A percentile compares a stretch with the other conserved stretches of the same genome.
phyloP scores from a whole-genome alignment of 2,888 invertebrate genomes.

The Serripes groenlandicus region DNA sequence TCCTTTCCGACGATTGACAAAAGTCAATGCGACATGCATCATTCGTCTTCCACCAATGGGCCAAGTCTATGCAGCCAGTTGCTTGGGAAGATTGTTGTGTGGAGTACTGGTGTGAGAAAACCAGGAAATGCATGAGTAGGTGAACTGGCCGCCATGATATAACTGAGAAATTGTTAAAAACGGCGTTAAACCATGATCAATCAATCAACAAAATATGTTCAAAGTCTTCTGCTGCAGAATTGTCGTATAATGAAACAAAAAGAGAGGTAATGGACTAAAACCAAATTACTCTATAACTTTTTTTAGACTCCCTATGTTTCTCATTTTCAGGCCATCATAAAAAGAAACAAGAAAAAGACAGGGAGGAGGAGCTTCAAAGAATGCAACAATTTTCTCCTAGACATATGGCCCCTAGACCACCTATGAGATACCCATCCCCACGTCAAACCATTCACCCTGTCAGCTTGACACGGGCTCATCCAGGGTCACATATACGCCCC shows the following conservation, averaged over 20 bases:
- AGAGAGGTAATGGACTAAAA: too few relatives aligned
- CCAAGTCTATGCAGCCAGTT: too few relatives aligned
- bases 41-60: too few relatives aligned
- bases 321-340: slow-evolving; percentile 41
- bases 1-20: too few relatives aligned
- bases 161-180: neutral
- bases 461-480: slow-evolving; percentile 17
- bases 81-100: too few relatives aligned
- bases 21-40: too few relatives aligned
- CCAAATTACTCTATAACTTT: too few relatives aligned
- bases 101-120: too few relatives aligned
- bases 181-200: neutral
- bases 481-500: neutral
- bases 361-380: slow-evolving; percentile 30
- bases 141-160: neutral
- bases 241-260: neutral
- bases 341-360: slow-evolving; percentile 39
- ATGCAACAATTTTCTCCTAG: slow-evolving; percentile 25
- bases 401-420: neutral
- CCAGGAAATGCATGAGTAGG: neutral
- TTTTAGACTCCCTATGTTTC: neutral
- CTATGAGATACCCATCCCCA: neutral
- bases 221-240: neutral
- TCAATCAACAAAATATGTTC: neutral
- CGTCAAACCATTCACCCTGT: slow-evolving; percentile 40